phyloP scores from a whole-genome alignment of 2,888 invertebrate genomes.

The Galeruca laticollis region DNA sequence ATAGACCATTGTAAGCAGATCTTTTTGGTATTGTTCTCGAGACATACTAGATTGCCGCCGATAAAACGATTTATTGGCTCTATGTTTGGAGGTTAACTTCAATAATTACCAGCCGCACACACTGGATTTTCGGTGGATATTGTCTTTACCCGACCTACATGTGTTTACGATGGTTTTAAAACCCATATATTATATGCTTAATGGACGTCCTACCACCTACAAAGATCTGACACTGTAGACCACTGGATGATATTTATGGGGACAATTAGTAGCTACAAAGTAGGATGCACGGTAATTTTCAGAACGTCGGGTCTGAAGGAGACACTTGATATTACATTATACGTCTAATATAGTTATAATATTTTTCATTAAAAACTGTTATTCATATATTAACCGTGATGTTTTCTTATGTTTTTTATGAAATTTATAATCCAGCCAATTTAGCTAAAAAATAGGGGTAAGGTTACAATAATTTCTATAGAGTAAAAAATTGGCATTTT shows the following conservation, averaged over 20 bases:
- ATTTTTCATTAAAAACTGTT: too few relatives aligned
- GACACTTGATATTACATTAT: background rate
- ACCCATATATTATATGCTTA: constrained; percentile 6
- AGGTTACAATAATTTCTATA: too few relatives aligned
- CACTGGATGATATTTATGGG: constrained; percentile 3
- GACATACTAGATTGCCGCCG: constrained; percentile 55
- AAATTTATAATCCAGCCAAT: too few relatives aligned
- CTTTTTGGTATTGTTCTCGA: constrained; percentile 59
- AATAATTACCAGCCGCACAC: constrained; percentile 35
- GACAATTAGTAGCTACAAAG: background rate
- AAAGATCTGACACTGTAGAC: constrained; percentile 6
- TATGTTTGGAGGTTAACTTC: constrained; percentile 38
- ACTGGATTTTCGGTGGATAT: constrained; percentile 28
- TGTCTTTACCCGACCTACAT: constrained; percentile 20
- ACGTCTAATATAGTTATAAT: too few relatives aligned
- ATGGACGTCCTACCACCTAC: constrained; percentile 12
- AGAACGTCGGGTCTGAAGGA: background rate
- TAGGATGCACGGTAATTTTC: background rate
- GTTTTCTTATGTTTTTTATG: too few relatives aligned
- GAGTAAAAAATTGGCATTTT: too few relatives aligned
- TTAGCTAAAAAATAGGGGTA: too few relatives aligned
- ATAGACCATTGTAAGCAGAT: constrained; percentile 62
- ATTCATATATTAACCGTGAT: too few relatives aligned
- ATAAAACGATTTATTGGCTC: constrained; percentile 60
- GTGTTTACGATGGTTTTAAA: constrained; percentile 18